Conservation (phyloP, 2,888 invertebrate genomes). For the Mimumesa dahlbomi region DNA sequence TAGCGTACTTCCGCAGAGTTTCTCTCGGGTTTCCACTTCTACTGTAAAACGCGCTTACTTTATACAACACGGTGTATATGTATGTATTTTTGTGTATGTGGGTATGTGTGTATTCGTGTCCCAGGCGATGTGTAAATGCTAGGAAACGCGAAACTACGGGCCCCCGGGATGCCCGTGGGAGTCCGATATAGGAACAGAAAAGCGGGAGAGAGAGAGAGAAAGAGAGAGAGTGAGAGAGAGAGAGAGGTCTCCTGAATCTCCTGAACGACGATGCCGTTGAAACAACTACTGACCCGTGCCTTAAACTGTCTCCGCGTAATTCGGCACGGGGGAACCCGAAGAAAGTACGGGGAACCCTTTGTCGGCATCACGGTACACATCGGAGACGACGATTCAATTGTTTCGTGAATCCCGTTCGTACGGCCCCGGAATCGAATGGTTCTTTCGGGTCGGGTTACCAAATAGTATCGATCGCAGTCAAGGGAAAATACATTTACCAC, state of each 20-base stretch:
- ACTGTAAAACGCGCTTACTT: too few relatives aligned
- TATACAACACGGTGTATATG: too few relatives aligned
- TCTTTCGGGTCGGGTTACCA: constrained; percentile 18
- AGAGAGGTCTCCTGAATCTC: too few relatives aligned
- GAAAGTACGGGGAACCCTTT: neutral
- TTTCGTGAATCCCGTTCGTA: constrained; percentile 19
- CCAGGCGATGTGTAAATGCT: constrained; percentile 33
- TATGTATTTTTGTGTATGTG: too few relatives aligned
- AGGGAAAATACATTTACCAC: too few relatives aligned
- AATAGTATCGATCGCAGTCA: constrained; percentile 30
- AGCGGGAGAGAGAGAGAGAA: too few relatives aligned
- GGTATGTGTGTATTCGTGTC: constrained; percentile 18
- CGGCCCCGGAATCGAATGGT: constrained; percentile 18
- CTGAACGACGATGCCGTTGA: constrained; percentile 12
- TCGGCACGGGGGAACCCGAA: constrained; percentile 10
- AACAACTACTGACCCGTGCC: constrained; percentile 31
- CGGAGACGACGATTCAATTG: constrained; percentile 35
- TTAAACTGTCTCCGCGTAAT: constrained; percentile 34
- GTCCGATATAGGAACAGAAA: constrained; percentile 3
- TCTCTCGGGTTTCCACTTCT: too few relatives aligned
- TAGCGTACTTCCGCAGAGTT: too few relatives aligned
- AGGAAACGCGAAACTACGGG: constrained; percentile 23
- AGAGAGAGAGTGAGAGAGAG: too few relatives aligned
- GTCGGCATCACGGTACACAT: neutral
- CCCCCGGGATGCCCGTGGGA: constrained; percentile 11